Base-by-base conservation (phyloP, 1,140 invertebrate species). In the Cydia amplana region DNA sequence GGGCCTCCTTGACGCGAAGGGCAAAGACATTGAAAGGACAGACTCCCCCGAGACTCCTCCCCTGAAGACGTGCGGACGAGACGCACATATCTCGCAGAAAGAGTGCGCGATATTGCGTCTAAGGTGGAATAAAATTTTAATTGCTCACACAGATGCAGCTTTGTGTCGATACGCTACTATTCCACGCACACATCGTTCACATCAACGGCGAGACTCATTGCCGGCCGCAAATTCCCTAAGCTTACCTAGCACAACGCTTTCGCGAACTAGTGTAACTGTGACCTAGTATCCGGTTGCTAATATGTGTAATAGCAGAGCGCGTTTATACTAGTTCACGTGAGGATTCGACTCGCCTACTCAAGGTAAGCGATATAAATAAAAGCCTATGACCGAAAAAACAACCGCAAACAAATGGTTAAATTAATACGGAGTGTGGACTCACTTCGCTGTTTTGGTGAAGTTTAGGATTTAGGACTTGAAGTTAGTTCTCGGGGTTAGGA, bases 21-120 rank as follows among this genome's bases (percentile, higher is more conserved):
- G 89, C 90, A 92, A 92, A 92, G 90, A 92, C 90, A 92, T 92
- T 89, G 87, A 90, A 93, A 93, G 93, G 91, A 93, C 93, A 94
- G 93, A 93, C 93, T 94, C 93, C 93, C 93, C 81, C 77, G 93
- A 92, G 93, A 94, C 87, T 87, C 87, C 89, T 91, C 92, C 92
- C 88, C 89, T 87, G 87, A 92, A 92, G 91, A 92, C 89, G 88
- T 60, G 77, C 25, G 78, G 90, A 75, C 75, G 80, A 79, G 89
- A 92, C 84, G 81, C 83, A 83, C 78, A 79, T 91, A 92, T 83
- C 78, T 75, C 75, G 73, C 72, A 74, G 81, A 81, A 74, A 77
- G 88, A 85, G 83, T 87, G 60, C 73, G 72, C 78, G 73, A 81
- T 75, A 88, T 82, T 84, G 81, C 85, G 88, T 88, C 87, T 89